These are phyloP conservation scores for Phalacrocorax carbo DNA, from an alignment of 2,113 vertebrate species.

Conservation along the genomic window DNA sequence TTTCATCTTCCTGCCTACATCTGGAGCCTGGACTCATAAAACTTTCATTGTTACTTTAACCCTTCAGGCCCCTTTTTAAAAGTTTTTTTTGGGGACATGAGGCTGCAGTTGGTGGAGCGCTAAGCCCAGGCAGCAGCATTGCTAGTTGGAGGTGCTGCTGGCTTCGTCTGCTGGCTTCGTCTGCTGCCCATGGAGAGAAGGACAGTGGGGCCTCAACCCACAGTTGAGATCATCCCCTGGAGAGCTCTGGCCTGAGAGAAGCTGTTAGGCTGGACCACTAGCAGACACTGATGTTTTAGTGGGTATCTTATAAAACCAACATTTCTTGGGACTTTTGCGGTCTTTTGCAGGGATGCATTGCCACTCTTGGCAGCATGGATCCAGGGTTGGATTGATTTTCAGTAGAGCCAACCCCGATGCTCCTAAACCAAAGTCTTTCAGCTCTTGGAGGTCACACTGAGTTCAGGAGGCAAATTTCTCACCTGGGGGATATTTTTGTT, in stretches of 20 bases:
- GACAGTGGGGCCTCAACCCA: not conserved
- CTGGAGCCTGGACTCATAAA: conserved; percentile 42
- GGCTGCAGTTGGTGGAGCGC: not conserved
- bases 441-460: not conserved
- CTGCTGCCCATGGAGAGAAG: not conserved
- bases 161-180: fast-evolving
- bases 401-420: not conserved
- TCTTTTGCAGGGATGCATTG: not conserved
- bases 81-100: not conserved
- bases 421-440: conserved; percentile 16
- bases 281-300: not conserved
- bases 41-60: conserved; percentile 12
- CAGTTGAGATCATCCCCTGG: not conserved
- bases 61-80: not conserved
- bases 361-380: not conserved
- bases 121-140: fast-evolving
- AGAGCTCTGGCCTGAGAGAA: not conserved
- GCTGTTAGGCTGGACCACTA: not conserved
- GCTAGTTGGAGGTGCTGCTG: fast-evolving
- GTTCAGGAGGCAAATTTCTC: conserved; percentile 47
- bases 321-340: not conserved
- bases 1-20: conserved; percentile 52
- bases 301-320: not conserved
- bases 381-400: not conserved
- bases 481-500: conserved; percentile 25